These are phyloP conservation scores for Cenopis cana DNA, from an alignment of 2,888 invertebrate species.

Conservation along the genomic window DNA sequence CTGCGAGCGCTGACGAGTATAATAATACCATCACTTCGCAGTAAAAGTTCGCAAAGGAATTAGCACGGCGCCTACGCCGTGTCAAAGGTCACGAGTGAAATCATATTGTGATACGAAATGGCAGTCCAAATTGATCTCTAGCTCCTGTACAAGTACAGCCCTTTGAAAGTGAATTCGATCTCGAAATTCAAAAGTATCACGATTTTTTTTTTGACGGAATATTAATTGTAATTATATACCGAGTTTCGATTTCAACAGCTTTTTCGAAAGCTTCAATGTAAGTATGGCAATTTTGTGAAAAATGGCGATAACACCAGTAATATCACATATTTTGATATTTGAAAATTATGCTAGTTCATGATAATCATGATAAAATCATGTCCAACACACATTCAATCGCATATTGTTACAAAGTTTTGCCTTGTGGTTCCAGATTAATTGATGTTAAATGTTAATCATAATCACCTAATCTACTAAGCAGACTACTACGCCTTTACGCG, in stretches of 20 bases:
- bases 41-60: no score
- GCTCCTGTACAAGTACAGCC: neutral
- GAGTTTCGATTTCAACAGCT: conserved; percentile 3
- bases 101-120: conserved; percentile 4
- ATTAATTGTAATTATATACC: neutral
- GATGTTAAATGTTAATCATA: no score
- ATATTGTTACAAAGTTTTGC: no score
- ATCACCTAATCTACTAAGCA: neutral
- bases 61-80: no score
- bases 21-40: no score
- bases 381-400: no score
- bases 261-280: no score
- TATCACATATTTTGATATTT: neutral
- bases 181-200: conserved; percentile 13
- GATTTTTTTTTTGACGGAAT: neutral
- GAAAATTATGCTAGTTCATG: neutral
- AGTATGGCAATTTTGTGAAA: neutral
- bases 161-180: conserved; percentile 13
- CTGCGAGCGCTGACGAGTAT: no score
- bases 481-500: neutral
- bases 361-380: neutral
- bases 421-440: neutral
- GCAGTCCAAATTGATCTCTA: neutral
- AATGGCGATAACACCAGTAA: neutral
- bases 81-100: no score